Base-by-base conservation (phyloP, 2,797 vertebrate species). In the Enteromius mattozi region DNA sequence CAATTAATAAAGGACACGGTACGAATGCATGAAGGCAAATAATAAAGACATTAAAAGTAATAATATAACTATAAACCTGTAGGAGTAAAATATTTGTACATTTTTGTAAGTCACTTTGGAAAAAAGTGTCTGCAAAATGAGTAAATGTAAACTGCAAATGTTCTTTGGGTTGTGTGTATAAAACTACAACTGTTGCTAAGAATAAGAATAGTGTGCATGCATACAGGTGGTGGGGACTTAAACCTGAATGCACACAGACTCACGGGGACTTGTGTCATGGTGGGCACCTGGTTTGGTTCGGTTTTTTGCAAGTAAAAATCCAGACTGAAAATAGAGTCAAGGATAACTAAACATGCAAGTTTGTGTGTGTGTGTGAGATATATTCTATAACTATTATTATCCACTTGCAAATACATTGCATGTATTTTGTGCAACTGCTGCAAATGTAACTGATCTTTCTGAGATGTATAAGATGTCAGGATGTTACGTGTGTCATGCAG, bases 401-500 rank as follows among this genome's bases (percentile, higher is more conserved):
- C 42, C 42, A 30, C 74, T 35, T 59, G 35, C 35, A 56, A 76
- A 76, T 76, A 77, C 74, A 77, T 40, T 59, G 74, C 49, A 27
- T 79, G 16, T 65, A 30, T n/a, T 71, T 35, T 19, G 54, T 78
- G 33, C 47, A 40, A n/a, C 74, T 71, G 51, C 21, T 63, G 68
- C 17, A 63, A 61, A 27, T 49, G 69, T 49, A 72, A 79, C 42
- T 65, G 54, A 84, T 78, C 37, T 78, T 40, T 70, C 4, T 51
- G 40, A 72, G 21, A 35, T 80, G 77, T 61, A 51, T 47, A 71
- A 72, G 19, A 59, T 45, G 76, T 84, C 54, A 79, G n/a, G 24
- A 42, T 42, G 14, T 71, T 79, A 51, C 40, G 21, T 27, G 30
- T 72, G 35, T n/a, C 75, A 45, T 3, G 33, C 70, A 24, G 40